These are phyloP conservation scores for Dendrocincla fuliginosa DNA, from an alignment of 2,797 vertebrate species.

Conservation along the genomic window DNA sequence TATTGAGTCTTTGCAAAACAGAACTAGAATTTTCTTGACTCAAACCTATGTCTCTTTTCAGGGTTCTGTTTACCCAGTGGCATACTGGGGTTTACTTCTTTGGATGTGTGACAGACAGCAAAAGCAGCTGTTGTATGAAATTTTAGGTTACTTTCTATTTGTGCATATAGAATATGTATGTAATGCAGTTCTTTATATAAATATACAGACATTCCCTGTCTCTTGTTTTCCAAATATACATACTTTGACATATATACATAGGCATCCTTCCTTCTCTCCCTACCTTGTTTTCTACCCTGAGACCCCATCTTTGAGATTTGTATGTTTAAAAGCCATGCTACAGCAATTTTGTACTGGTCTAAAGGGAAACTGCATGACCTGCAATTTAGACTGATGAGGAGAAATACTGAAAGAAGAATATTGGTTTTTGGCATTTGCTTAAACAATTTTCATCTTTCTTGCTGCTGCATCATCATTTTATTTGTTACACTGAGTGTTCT, in stretches of 20 bases:
- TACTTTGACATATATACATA: neutral
- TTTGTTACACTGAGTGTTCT: neutral
- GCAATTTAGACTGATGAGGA: neutral
- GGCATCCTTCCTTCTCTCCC: neutral
- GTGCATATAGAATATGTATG: neutral
- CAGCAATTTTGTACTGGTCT: neutral
- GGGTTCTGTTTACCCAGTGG: neutral
- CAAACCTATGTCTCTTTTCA: neutral
- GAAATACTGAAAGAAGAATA: neutral
- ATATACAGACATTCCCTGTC: neutral
- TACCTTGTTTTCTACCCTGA: neutral
- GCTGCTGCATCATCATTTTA: neutral
- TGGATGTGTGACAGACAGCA: neutral
- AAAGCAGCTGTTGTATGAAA: neutral
- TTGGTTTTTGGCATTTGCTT: neutral
- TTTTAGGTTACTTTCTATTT: neutral
- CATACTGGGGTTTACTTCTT: neutral
- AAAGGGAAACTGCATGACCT: neutral
- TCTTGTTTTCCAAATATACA: neutral
- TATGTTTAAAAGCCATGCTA: neutral
- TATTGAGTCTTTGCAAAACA: neutral
- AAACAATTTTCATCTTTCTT: neutral
- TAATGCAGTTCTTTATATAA: neutral
- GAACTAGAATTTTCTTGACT: neutral
- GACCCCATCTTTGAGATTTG: neutral